Evolutionary conservation across 2,797 vertebrate species (phyloP).

Genomic region (Champsocephalus esox): DNA sequence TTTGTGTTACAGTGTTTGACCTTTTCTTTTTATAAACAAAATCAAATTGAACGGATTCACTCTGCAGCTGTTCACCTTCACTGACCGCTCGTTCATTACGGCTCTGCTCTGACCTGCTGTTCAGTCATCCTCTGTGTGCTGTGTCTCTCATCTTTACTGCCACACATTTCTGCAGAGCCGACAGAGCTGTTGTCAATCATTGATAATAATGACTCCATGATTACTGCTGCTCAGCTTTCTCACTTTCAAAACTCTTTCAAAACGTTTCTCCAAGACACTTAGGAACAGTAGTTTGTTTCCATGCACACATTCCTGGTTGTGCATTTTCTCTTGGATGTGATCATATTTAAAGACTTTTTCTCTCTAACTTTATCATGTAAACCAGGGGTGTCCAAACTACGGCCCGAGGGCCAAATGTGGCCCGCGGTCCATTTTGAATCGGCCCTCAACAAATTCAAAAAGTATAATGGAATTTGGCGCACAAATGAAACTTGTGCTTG

Average conservation of each 20-base stretch:
- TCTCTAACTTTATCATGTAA: no score
- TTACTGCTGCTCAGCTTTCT: background rate
- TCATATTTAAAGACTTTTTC: background rate
- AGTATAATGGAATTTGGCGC: no score
- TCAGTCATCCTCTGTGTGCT: background rate
- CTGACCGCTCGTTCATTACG: conserved; percentile 17
- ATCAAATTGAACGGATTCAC: background rate
- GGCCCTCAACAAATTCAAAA: no score
- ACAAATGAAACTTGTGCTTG: no score
- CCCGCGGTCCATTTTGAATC: no score
- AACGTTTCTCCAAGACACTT: background rate
- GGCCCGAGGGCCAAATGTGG: no score
- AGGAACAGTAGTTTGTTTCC: no score
- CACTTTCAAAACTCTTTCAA: conserved; percentile 3
- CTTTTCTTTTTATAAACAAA: background rate
- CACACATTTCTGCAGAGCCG: background rate
- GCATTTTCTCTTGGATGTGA: background rate
- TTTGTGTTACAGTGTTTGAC: background rate
- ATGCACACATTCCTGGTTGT: no score
- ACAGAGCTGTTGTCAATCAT: background rate
- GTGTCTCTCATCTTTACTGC: conserved; percentile 7
- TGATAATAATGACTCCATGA: background rate
- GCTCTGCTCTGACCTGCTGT: background rate
- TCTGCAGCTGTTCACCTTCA: conserved; percentile 28
- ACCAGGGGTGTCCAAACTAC: no score